phyloP scores from a whole-genome alignment of 2,797 vertebrate species.

The Pampus argenteus region DNA sequence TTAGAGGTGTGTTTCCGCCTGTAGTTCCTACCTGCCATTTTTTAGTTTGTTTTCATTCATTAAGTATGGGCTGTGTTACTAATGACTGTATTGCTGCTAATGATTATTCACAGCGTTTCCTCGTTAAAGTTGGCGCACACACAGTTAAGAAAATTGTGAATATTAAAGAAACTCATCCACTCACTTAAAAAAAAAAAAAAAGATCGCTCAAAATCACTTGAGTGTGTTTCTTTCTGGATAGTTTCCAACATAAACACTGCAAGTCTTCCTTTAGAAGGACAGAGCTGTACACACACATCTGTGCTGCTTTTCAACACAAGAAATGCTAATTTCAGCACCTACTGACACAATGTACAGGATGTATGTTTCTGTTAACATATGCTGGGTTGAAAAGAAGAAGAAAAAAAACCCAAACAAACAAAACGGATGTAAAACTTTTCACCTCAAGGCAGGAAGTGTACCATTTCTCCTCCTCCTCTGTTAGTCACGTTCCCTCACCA shows the following conservation, averaged over 20 bases:
- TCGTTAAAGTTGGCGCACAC: neutral
- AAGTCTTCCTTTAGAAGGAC: neutral
- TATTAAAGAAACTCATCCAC: neutral
- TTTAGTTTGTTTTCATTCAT: conserved; percentile 28
- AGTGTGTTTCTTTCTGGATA: neutral
- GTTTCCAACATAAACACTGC: conserved; percentile 6
- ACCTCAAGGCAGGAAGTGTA: conserved; percentile 43
- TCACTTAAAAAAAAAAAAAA: neutral
- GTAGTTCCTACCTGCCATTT: conserved; percentile 50
- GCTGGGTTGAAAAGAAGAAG: conserved; percentile 9
- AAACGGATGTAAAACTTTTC: conserved; percentile 41
- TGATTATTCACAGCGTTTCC: neutral
- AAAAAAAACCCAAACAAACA: neutral
- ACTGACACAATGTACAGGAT: neutral
- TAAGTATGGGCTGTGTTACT: conserved; percentile 2
- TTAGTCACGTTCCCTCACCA: conserved; percentile 26
- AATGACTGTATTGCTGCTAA: neutral
- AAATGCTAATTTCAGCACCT: neutral
- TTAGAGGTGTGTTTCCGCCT: conserved; percentile 66
- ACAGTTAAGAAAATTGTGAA: neutral
- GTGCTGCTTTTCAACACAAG: neutral
- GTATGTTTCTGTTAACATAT: conserved; percentile 21
- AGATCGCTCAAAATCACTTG: neutral
- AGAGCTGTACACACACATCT: neutral
- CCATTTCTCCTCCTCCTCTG: neutral